Conservation (phyloP, 2,797 vertebrate species). For the Apogon hyalosoma region DNA sequence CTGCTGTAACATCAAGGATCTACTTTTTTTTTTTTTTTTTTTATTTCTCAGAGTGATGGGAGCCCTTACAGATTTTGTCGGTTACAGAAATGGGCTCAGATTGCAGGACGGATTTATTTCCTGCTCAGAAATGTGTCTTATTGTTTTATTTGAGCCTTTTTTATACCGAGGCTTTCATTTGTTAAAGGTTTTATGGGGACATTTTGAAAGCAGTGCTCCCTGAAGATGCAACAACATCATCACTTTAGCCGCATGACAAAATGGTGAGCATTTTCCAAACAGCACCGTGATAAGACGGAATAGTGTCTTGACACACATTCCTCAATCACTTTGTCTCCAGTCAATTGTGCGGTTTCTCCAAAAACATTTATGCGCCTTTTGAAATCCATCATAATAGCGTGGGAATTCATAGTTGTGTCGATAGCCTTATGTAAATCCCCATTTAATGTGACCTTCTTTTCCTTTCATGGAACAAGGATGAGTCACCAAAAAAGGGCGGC, state of each 20-base stretch:
- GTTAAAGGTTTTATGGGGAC: slow-evolving; percentile 35
- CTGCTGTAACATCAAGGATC: slow-evolving; percentile 45
- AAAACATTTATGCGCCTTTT: slow-evolving; percentile 58
- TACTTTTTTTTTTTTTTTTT: slow-evolving; percentile 32
- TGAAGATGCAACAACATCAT: slow-evolving; percentile 60
- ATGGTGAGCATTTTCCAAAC: slow-evolving; percentile 20
- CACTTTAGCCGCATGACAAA: slow-evolving; percentile 27
- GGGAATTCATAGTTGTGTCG: slow-evolving; percentile 49
- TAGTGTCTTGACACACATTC: slow-evolving; percentile 14
- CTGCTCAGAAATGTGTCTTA: slow-evolving; percentile 27
- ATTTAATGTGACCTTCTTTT: slow-evolving; percentile 75
- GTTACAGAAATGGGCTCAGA: slow-evolving; percentile 29
- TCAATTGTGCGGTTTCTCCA: slow-evolving; percentile 37
- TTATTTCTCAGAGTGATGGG: slow-evolving; percentile 36
- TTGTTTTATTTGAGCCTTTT: slow-evolving; percentile 41
- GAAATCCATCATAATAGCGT: slow-evolving; percentile 47
- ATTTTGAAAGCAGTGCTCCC: slow-evolving; percentile 53
- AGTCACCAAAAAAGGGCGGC: slow-evolving; percentile 66
- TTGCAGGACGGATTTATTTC: slow-evolving; percentile 43
- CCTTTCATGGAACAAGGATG: slow-evolving; percentile 62
- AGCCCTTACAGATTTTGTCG: slow-evolving; percentile 46
- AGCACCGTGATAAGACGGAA: slow-evolving; percentile 27
- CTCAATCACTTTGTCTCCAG: slow-evolving; percentile 28
- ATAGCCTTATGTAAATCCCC: slow-evolving; percentile 69
- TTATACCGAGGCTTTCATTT: slow-evolving; percentile 40